Evolutionary conservation across 2,113 vertebrate genomes (phyloP), one percentile per base, ranked within the genome.

Genomic region (Piliocolobus tephrosceles): DNA sequence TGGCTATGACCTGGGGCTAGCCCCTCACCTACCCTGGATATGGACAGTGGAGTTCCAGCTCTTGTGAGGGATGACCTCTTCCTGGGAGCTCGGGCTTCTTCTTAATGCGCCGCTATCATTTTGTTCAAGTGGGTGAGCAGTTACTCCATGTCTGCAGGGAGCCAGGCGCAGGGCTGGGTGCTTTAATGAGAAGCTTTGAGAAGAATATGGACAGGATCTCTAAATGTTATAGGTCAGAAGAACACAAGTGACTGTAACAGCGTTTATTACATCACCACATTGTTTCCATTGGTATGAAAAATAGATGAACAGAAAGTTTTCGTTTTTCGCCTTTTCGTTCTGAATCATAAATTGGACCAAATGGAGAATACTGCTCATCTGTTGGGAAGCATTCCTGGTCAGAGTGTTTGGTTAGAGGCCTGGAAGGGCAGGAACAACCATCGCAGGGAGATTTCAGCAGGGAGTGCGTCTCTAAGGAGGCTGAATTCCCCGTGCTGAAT

Each of bases 251-350:
- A 89, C 79, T 35, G 1, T 38, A 40, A 75, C 22, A 50, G 27
- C 22, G 14, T 80, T 80, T 0, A 8, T 89, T 47, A 84, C 66
- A n/a, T 83, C 83, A 75, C 52, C 47, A 66, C 17, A 43, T 76
- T 82, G 78, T 55, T 89, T 91, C 86, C 1, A 10, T 32, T 88
- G 66, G 18, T 61, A 20, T 87, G 66, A 84, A 95, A 88, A 32
- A 38, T 66, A 95, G 90, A 90, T 32, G 50, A 50, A 80, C 45
- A 90, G 66, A 84, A 96, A 83, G 43, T 80, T 86, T 93, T 75
- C 20, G 7, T 57, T 64, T 81, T 64, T 22, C 9, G 30, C 11
- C 30, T 72, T 93, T 83, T 75, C 38, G 45, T 94, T 94, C 58
- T 81, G 88, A 84, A 75, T 86, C 61, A 73, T 17, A 40, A 6